Base-by-base conservation (phyloP, 2,113 vertebrate genomes). In the Periophthalmus modestus region DNA sequence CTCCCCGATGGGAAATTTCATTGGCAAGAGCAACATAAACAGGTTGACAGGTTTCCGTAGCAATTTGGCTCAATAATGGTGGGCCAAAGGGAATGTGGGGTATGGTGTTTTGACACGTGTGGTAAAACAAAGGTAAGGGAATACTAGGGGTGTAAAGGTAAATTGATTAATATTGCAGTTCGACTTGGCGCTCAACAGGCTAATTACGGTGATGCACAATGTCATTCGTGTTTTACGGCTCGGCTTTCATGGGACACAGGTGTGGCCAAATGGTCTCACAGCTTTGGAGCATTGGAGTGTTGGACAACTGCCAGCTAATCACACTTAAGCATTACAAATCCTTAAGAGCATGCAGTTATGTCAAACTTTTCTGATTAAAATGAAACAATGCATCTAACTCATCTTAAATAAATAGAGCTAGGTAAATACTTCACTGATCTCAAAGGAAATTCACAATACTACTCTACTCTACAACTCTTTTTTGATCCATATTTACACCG, bases 21-120 rank as follows among this genome's bases (percentile, higher is more conserved):
- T 65, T 65, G 18, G 62, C 62, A 65, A 65, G 62, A 65, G 36
- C 62, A n/a, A 65, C 62, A n/a, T 65, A 65, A 65, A 65, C 62
- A 65, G 62, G 62, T 65, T 65, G 62, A 65, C 62, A 65, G 62
- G 62, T 65, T 65, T 65, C n/a, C 19, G 59, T 65, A 34, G 62
- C 62, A 65, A 39, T 65, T 65, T 39, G 34, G 62, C 62, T 65
- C 62, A 65, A 43, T 43, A 18, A 21, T 34, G 19, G 18, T 36
- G 57, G 5, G 21, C 57, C 28, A 59, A 24, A 23, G 21, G 57
- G 14, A 65, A 43, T 39, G 62, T 39, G 33, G 34, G 19, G 62
- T 39, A 18, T 65, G 33, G 34, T 39, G 34, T 65, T 39, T 36
- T 65, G 62, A 65, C 62, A 36, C 43, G 16, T 65, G 34, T 39